Evolutionary conservation across 2,888 invertebrate genomes (phyloP), one percentile per base, ranked within the genome.

Genomic region (Eupithecia abbreviata): DNA sequence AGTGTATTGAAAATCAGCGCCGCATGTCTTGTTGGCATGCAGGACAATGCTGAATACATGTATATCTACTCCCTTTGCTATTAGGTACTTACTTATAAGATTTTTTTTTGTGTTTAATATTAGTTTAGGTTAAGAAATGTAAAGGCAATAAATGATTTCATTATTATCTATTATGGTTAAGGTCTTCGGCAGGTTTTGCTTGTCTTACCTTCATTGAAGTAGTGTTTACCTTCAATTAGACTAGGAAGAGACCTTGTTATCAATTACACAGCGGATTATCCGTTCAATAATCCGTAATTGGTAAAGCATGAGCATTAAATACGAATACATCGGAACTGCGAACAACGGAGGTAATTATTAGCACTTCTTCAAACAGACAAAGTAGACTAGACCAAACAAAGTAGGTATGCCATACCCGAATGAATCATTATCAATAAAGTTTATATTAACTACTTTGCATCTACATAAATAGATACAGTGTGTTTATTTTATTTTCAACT

Each of bases 161-260:
- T 30, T 30, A 30, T 12, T 49, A 49, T 12, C 12, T 13, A 51
- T 15, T 7, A 15, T 18, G 2, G 0, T 42, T 30, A 66, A 42
- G 15, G 66, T 66, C 66, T 66, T 3, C 6, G 7, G 15, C 66
- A 42, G 30, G 66, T 66, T 66, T 65, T 42, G 15, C 15, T 42
- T 5, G 41, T 65, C 41, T 12, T 62, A 66, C 66, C 42, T 66
- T 66, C 42, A 42, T 15, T 66, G 42, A 15, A 66, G 18, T 58
- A 9, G 18, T 41, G 41, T 51, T 68, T 47, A 49, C 70, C 70
- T 70, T 70, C 30, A 49, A 42, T 66, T 15, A 42, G 30, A 70
- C 70, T 70, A 49, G 70, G 70, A 70, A 70, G 12, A 30, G 47
- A 70, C 49, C 70, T 70, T 49, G 70, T 15, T 30, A 30, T 12